Conservation (phyloP, 2,113 vertebrate genomes). For the Poeciliopsis turrubarensis region DNA sequence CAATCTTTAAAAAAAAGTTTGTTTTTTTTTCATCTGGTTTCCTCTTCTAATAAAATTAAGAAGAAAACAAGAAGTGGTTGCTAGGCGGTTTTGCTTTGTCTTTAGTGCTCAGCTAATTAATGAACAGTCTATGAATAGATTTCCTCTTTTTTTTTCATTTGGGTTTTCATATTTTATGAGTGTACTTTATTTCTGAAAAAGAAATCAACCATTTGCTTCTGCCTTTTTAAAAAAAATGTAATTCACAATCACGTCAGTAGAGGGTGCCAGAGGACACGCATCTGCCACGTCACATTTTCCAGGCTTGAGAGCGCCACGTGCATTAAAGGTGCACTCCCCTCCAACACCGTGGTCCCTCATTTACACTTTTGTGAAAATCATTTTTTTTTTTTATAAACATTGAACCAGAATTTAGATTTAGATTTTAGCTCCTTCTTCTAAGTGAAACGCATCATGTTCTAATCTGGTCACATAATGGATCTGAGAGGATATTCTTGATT, state of each 20-base stretch:
- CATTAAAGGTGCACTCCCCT: constrained; percentile 57
- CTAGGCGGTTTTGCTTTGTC: not conserved
- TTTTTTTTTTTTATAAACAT: constrained; percentile 20
- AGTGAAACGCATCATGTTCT: constrained; percentile 52
- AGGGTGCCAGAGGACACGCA: constrained; percentile 69
- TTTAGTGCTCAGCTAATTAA: not conserved
- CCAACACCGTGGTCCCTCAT: constrained; percentile 29
- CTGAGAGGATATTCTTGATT: not conserved
- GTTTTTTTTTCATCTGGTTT: not conserved
- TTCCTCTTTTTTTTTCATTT: too few species aligned
- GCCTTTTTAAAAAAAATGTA: too few species aligned
- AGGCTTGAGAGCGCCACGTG: constrained; percentile 34
- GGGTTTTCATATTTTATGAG: too few species aligned
- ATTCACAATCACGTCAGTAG: constrained; percentile 60
- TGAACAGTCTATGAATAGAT: too few species aligned
- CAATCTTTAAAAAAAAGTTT: too few species aligned
- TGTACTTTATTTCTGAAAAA: not conserved
- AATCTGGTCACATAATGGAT: constrained; percentile 48
- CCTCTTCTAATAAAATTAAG: not conserved
- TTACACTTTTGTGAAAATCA: constrained; percentile 46
- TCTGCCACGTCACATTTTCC: not conserved
- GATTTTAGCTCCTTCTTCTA: constrained; percentile 70
- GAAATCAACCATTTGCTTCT: not conserved
- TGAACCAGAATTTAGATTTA: constrained; percentile 72
- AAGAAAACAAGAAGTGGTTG: not conserved